phyloP scores from a whole-genome alignment of 2,888 invertebrate genomes.

The Pyrocoelia pectoralis region DNA sequence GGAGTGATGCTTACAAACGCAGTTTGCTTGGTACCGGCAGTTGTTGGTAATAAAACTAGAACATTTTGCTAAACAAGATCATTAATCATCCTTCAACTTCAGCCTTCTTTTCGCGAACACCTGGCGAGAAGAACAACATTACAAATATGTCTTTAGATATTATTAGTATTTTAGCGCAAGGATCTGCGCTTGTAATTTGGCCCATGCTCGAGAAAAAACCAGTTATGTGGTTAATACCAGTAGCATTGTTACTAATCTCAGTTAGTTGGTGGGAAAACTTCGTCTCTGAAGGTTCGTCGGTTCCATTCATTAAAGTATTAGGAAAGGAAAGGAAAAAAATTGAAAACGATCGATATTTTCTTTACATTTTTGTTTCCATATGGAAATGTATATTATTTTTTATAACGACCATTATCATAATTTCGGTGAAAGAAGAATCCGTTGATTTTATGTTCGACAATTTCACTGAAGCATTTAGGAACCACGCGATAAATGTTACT shows the following conservation, averaged over 20 bases:
- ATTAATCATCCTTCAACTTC: slow-evolving; percentile 50
- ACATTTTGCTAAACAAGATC: not conserved
- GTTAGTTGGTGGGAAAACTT: slow-evolving; percentile 89
- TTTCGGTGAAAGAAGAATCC: slow-evolving; percentile 61
- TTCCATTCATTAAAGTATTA: slow-evolving; percentile 54
- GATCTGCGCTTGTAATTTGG: slow-evolving; percentile 74
- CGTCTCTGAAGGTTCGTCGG: slow-evolving; percentile 60
- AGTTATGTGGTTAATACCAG: slow-evolving; percentile 68
- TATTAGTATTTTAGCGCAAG: slow-evolving; percentile 70
- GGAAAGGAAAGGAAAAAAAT: slow-evolving; percentile 54
- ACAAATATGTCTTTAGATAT: slow-evolving; percentile 62
- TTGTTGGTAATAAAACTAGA: slow-evolving; percentile 70
- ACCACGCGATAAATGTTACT: slow-evolving; percentile 63
- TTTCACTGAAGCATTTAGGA: slow-evolving; percentile 61
- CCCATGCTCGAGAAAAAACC: slow-evolving; percentile 65
- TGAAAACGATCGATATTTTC: slow-evolving; percentile 68
- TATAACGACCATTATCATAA: slow-evolving; percentile 65
- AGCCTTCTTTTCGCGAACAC: slow-evolving; percentile 73
- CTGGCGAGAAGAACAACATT: slow-evolving; percentile 13
- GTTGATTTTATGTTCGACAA: slow-evolving; percentile 62
- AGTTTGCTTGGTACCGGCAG: slow-evolving; percentile 77
- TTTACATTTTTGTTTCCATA: slow-evolving; percentile 75
- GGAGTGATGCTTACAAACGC: slow-evolving; percentile 87
- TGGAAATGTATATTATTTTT: slow-evolving; percentile 83
- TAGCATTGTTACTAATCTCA: slow-evolving; percentile 74